Percentiles rank a stretch among this genome's conserved stretches.
phyloP scores from a whole-genome alignment of 2,113 vertebrate species.

The Chroicocephalus ridibundus region DNA sequence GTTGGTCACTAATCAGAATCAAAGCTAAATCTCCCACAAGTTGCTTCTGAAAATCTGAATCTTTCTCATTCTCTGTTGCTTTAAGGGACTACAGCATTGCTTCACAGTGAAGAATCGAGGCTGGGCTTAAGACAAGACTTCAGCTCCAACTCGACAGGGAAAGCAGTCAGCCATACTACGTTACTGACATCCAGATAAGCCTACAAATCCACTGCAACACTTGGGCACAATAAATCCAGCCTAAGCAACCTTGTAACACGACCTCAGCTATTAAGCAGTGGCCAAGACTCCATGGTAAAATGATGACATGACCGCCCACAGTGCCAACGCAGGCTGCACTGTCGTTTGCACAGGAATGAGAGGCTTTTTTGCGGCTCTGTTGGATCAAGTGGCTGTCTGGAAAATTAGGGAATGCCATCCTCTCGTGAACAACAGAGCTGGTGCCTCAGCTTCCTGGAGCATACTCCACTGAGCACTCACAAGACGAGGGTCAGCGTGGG shows the following conservation, averaged over 20 bases:
- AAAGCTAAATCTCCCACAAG: background rate
- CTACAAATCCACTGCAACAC: background rate
- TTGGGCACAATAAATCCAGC: background rate
- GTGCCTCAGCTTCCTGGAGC: background rate
- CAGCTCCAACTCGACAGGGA: background rate
- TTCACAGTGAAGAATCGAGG: rapidly evolving
- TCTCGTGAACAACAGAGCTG: background rate
- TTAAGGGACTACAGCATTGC: background rate
- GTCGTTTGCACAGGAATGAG: rapidly evolving
- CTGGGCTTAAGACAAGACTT: background rate
- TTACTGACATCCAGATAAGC: background rate
- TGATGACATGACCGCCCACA: rapidly evolving
- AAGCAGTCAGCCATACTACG: background rate
- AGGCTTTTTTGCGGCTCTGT: background rate
- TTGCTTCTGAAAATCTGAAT: background rate
- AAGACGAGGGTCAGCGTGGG: rapidly evolving
- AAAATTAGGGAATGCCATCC: background rate
- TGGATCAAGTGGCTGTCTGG: background rate
- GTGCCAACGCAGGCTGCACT: background rate
- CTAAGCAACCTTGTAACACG: background rate
- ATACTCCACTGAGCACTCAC: rapidly evolving
- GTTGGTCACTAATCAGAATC: background rate
- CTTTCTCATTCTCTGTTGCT: background rate
- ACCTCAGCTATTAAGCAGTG: background rate
- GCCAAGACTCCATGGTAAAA: background rate